These are phyloP conservation scores for Masnerella sp. DNA, from an alignment of 2,888 invertebrate species.

Conservation along the genomic window DNA sequence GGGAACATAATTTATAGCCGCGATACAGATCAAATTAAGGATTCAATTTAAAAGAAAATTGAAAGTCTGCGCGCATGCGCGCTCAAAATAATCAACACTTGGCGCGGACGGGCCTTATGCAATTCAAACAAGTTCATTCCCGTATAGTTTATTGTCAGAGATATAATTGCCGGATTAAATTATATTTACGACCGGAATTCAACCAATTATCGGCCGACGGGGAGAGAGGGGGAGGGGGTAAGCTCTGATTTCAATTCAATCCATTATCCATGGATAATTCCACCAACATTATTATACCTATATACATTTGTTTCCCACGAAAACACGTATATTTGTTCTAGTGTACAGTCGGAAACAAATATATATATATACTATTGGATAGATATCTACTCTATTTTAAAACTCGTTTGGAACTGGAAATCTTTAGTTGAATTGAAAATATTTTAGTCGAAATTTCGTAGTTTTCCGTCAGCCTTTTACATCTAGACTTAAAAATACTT, in stretches of 20 bases:
- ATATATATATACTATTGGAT: too few relatives aligned
- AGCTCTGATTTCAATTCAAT: background rate
- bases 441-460: too few relatives aligned
- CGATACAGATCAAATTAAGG: constrained; percentile 45
- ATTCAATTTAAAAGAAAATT: constrained; percentile 54
- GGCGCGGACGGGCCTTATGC: background rate
- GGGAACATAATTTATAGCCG: constrained; percentile 26
- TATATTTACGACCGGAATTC: background rate
- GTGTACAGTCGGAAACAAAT: too few relatives aligned
- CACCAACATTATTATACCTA: too few relatives aligned
- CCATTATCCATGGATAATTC: too few relatives aligned
- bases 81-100: constrained; percentile 35
- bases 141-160: constrained; percentile 7
- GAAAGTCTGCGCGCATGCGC: constrained; percentile 25
- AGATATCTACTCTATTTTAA: too few relatives aligned
- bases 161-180: constrained; percentile 13
- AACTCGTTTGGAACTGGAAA: too few relatives aligned
- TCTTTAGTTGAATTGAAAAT: too few relatives aligned
- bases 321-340: too few relatives aligned
- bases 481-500: too few relatives aligned
- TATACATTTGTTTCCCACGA: too few relatives aligned
- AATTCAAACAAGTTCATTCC: constrained; percentile 33
- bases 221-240: background rate
- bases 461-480: too few relatives aligned
- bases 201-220: background rate